A percentile compares a stretch with the other conserved stretches of the same genome.
Evolutionary conservation across 2,797 vertebrate genomes (phyloP).

Genomic region (Dicrostonyx torquatus): DNA sequence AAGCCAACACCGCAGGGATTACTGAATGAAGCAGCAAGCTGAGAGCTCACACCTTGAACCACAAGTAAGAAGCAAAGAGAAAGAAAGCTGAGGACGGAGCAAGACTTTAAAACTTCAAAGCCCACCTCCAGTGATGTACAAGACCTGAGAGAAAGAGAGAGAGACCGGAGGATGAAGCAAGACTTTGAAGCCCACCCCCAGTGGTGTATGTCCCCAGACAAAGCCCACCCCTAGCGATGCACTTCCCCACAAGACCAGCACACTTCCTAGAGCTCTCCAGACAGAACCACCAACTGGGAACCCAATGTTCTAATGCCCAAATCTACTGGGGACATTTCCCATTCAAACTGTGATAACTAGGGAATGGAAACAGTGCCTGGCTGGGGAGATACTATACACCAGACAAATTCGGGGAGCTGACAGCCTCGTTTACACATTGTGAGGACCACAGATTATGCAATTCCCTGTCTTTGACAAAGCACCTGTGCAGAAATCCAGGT

Average conservation of each 20-base stretch:
- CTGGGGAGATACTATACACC: background rate
- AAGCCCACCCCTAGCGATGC: too few species aligned
- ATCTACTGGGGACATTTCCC: background rate
- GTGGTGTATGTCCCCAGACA: too few species aligned
- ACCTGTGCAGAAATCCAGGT: background rate
- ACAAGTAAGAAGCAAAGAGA: background rate
- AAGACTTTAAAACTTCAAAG: background rate
- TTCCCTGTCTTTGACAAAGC: background rate
- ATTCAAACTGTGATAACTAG: too few species aligned
- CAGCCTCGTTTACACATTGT: rapidly evolving
- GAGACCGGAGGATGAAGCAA: background rate
- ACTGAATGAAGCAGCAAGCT: background rate
- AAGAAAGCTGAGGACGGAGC: background rate
- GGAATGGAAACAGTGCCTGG: too few species aligned
- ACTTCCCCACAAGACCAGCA: background rate
- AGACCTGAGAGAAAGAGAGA: background rate
- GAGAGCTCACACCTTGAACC: background rate
- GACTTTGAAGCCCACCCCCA: background rate
- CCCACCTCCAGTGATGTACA: background rate
- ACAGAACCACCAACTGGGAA: background rate
- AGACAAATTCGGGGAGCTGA: background rate
- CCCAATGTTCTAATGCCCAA: too few species aligned
- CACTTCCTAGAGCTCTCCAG: background rate
- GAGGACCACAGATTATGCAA: background rate
- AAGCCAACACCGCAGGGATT: background rate